These are phyloP conservation scores for Drosophila miranda DNA, from an alignment of 1,140 invertebrate genomes.

Conservation along the genomic window DNA sequence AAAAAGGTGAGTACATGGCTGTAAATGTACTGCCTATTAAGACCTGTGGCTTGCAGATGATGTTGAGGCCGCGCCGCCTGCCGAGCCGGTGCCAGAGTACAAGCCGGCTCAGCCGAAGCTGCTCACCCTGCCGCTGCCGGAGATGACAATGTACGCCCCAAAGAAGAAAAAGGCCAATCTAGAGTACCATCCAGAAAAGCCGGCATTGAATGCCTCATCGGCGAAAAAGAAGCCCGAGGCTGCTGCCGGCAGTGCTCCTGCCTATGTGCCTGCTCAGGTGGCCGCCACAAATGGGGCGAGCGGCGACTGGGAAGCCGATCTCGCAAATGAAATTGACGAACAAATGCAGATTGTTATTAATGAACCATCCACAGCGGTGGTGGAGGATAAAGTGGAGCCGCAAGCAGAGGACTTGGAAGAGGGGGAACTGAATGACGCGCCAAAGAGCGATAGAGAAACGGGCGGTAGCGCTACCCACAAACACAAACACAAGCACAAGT, in stretches of 20 bases:
- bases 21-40: background rate
- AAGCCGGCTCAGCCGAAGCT: conserved; percentile 69
- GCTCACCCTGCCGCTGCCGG: conserved; percentile 65
- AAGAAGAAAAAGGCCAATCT: conserved; percentile 62
- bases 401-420: conserved; percentile 1
- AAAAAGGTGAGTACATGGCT: conserved; percentile 84
- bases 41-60: conserved; percentile 54
- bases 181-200: conserved; percentile 78
- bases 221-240: conserved; percentile 44
- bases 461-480: conserved; percentile 25
- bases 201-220: conserved; percentile 72
- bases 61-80: conserved; percentile 36
- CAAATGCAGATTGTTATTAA: conserved; percentile 25
- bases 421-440: background rate
- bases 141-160: conserved; percentile 41
- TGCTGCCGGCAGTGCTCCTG: conserved; percentile 63
- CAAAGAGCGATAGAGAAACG: conserved; percentile 22
- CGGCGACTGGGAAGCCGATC: conserved; percentile 26
- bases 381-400: background rate
- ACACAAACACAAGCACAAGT: conserved; percentile 47
- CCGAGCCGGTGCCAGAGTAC: conserved; percentile 50
- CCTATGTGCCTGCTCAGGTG: conserved; percentile 81
- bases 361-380: background rate
- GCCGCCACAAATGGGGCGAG: conserved; percentile 25
- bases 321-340: conserved; percentile 39